Evolutionary conservation across 2,888 invertebrate species (phyloP), one percentile per base, ranked within the genome.

Genomic region (Acholoe squamosa): DNA sequence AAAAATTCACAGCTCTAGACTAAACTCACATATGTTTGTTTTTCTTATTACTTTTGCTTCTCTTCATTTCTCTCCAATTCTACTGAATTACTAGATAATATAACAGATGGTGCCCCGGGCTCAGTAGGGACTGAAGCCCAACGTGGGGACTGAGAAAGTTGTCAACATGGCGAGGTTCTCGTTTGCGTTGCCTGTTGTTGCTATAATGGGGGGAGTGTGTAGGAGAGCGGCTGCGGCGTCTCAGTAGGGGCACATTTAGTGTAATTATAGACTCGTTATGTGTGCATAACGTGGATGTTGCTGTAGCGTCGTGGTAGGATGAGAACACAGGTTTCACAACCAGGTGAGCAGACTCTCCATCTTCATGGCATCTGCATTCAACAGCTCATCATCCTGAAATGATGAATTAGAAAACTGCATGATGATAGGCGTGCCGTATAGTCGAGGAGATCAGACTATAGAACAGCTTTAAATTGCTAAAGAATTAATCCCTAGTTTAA

Each of bases 331-430:
- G 61, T 54, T 93, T 95, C 94, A 98, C 96, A 98, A 97, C 98
- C 98, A 98, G 95, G 98, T 98, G 94, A 98, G 97, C 95, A 97
- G 97, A 96, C 97, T 98, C 96, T 98, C 98, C 95, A 98, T 97
- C 97, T 98, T 98, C 96, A 98, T 98, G 95, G 98, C 98, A 52
- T 77, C 89, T 96, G 96, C 98, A 94, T 98, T 98, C 91, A 94
- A 92, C 76, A 94, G 93, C 91, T 95, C 94, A 92, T 93, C 94
- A 91, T 94, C 95, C 95, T 96, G 98, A 97, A 43, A 43, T 10
- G n/a, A n/a, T n/a, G n/a, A n/a, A n/a, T n/a, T n/a, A n/a, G n/a
- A n/a, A n/a, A n/a, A n/a, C n/a, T n/a, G n/a, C n/a, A n/a, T n/a
- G n/a, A n/a, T n/a, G n/a, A n/a, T n/a, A n/a, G n/a, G n/a, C n/a